Conservation (phyloP, 1,140 invertebrate species). For the Calosoma granatense region DNA sequence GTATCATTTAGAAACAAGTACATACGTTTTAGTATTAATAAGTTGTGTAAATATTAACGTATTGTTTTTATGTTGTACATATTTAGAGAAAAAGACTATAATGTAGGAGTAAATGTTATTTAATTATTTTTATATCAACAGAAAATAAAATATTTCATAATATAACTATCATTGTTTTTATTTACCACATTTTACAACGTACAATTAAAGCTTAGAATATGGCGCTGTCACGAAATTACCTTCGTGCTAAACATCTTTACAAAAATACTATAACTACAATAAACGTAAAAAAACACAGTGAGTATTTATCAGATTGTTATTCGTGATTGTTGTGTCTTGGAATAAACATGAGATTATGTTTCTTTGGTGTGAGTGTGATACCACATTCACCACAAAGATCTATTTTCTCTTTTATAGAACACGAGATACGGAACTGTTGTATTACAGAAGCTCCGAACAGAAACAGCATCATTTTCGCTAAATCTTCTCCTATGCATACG, state of each 20-base stretch:
- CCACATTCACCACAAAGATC: slow-evolving; percentile 55
- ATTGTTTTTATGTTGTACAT: slow-evolving; percentile 18
- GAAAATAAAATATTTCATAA: background rate
- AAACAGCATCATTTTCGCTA: slow-evolving; percentile 65
- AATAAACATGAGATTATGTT: slow-evolving; percentile 38
- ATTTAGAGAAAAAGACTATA: slow-evolving; percentile 23
- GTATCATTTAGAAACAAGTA: background rate
- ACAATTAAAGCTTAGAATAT: background rate
- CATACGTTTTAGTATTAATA: slow-evolving; percentile 14
- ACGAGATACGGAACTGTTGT: slow-evolving; percentile 44
- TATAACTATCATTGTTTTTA: background rate
- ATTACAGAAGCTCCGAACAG: slow-evolving; percentile 54
- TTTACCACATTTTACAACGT: too few species aligned
- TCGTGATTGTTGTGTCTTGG: background rate
- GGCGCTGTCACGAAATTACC: background rate
- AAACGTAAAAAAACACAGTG: slow-evolving; percentile 11
- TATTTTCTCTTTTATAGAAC: slow-evolving; percentile 30
- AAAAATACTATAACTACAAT: slow-evolving; percentile 1
- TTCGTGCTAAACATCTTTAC: background rate
- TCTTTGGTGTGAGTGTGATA: slow-evolving; percentile 57
- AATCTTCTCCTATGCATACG: slow-evolving; percentile 76
- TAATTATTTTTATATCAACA: slow-evolving; percentile 15
- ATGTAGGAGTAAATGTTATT: slow-evolving; percentile 12
- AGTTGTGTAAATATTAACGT: slow-evolving; percentile 15
- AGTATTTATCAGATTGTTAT: background rate